phyloP scores from a whole-genome alignment of 1,140 invertebrate genomes.

The Agrilus planipennis region DNA sequence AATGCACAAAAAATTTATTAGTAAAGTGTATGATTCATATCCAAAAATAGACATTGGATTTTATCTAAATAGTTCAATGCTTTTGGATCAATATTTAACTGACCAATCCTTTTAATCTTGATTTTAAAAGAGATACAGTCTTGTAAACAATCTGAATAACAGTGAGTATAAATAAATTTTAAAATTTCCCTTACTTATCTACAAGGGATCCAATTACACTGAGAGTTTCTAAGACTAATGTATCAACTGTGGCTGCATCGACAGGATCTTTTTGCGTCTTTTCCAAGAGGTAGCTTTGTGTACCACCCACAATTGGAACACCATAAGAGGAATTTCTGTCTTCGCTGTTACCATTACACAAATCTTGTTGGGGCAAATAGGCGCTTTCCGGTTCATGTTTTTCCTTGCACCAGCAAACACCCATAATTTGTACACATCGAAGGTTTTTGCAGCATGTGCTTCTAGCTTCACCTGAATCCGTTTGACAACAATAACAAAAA shows the following conservation, averaged over 20 bases:
- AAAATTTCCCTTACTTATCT: constrained; percentile 55
- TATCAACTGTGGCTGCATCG: constrained; percentile 45
- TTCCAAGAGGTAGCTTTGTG: constrained; percentile 20
- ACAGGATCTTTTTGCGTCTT: constrained; percentile 27
- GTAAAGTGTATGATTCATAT: constrained; percentile 1
- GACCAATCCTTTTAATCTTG: too few relatives aligned
- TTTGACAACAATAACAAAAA: neutral
- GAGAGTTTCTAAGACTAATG: constrained; percentile 68
- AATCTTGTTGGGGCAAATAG: constrained; percentile 27
- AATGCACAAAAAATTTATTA: too few relatives aligned
- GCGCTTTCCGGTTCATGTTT: constrained; percentile 35
- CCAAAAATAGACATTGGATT: neutral
- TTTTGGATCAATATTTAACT: too few relatives aligned
- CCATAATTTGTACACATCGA: constrained; percentile 35
- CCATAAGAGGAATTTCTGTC: constrained; percentile 11
- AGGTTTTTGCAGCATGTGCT: neutral
- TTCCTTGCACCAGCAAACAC: constrained; percentile 50
- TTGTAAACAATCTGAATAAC: neutral
- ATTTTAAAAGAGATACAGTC: too few relatives aligned
- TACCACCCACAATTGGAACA: constrained; percentile 26
- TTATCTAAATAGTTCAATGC: too few relatives aligned
- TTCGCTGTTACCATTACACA: constrained; percentile 28
- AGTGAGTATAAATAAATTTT: neutral
- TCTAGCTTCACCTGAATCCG: neutral
- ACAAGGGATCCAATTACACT: constrained; percentile 67